Conservation (phyloP, 2,113 vertebrate species). For the Xenopus laevis region DNA sequence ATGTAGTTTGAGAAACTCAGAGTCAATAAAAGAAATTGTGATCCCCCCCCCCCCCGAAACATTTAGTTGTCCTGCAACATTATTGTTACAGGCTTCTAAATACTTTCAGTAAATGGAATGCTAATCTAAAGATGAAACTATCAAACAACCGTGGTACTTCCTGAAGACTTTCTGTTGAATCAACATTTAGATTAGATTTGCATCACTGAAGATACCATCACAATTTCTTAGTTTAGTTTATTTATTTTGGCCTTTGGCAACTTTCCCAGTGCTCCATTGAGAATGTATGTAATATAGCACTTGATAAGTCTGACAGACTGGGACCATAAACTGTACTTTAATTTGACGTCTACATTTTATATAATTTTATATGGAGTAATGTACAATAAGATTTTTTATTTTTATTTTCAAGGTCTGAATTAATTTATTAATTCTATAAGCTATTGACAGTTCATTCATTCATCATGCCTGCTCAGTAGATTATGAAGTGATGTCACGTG, state of each 20-base stretch:
- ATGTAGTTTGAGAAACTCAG: not conserved
- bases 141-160: not conserved
- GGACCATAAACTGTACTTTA: not conserved
- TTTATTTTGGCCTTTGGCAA: constrained; percentile 18
- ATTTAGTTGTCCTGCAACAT: not conserved
- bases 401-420: too few relatives aligned
- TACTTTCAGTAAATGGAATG: constrained; percentile 3
- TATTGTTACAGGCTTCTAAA: not conserved
- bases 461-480: too few relatives aligned
- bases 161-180: constrained; percentile 2
- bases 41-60: too few relatives aligned
- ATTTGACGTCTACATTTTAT: not conserved
- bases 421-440: too few relatives aligned
- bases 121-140: not conserved
- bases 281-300: constrained; percentile 21
- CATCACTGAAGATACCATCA: not conserved
- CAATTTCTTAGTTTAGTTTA: not conserved
- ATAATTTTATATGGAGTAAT: not conserved
- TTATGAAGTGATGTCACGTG: too few relatives aligned
- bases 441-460: too few relatives aligned
- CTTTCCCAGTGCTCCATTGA: constrained; percentile 16
- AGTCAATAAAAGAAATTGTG: too few relatives aligned
- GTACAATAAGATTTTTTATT: too few relatives aligned
- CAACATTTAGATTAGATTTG: constrained; percentile 22
- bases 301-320: constrained; percentile 13